A percentile compares a stretch with the other conserved stretches of the same genome.
Evolutionary conservation across 1,140 invertebrate genomes (phyloP).

Genomic region (Laodelphax striatellus): DNA sequence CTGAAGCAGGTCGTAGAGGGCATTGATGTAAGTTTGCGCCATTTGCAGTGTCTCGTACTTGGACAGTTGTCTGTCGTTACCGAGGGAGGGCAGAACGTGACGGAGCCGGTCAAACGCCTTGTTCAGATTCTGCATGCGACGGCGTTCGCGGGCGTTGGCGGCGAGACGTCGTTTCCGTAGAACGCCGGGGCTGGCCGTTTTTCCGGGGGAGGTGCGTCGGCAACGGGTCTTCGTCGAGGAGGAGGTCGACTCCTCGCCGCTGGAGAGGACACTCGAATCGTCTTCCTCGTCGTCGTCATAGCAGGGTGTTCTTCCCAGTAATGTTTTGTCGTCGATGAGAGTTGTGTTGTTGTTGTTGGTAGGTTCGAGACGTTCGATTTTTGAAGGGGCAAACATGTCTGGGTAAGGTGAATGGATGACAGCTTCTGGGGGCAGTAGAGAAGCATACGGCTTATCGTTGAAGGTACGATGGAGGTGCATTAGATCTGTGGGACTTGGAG

Average conservation of each 20-base stretch:
- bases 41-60: conserved; percentile 97
- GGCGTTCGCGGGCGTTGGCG: conserved; percentile 83
- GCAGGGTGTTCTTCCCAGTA: not conserved
- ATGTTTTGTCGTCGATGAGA: not conserved
- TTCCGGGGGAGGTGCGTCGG: conserved; percentile 21
- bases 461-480: conserved; percentile 1
- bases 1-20: conserved; percentile 72
- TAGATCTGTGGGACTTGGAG: conserved; percentile 32
- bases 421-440: conserved; percentile 8
- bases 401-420: conserved; percentile 1
- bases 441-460: conserved; percentile 9
- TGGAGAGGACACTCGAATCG: not conserved
- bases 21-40: conserved; percentile 92
- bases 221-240: not conserved
- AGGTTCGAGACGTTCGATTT: conserved; percentile 10
- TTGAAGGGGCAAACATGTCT: conserved; percentile 8
- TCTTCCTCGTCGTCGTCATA: conserved; percentile 15
- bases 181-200: conserved; percentile 59
- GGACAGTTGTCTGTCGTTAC: conserved; percentile 82
- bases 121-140: conserved; percentile 90
- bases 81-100: conserved; percentile 77
- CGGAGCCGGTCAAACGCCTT: conserved; percentile 85
- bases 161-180: conserved; percentile 74
- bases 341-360: conserved; percentile 5
- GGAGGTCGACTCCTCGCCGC: not conserved